These are phyloP conservation scores for Cyprinodon tularosa DNA, from an alignment of 2,113 vertebrate species.

Conservation along the genomic window DNA sequence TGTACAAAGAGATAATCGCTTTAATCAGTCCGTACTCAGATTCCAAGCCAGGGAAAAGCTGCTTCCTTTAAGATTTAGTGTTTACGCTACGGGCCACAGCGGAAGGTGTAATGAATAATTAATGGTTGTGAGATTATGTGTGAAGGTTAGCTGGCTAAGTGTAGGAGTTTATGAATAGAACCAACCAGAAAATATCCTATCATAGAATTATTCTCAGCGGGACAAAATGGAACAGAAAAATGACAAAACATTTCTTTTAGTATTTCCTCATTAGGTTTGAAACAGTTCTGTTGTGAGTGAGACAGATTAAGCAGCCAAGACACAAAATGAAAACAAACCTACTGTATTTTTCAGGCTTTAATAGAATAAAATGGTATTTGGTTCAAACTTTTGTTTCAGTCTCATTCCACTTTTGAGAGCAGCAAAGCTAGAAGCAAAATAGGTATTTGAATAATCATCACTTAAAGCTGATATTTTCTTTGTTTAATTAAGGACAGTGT, in stretches of 20 bases:
- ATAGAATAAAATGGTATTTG: background rate
- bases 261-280: conserved; percentile 12
- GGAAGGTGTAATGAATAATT: conserved; percentile 58
- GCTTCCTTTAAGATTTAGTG: conserved; percentile 38
- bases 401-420: conserved; percentile 21
- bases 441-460: background rate
- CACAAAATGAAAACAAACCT: conserved; percentile 8
- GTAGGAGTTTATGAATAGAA: conserved; percentile 30
- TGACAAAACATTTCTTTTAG: background rate
- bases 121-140: conserved; percentile 45
- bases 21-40: conserved; percentile 4
- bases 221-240: background rate
- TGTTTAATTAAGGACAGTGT: background rate
- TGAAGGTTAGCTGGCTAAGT: conserved; percentile 48
- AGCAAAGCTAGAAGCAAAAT: background rate
- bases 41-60: conserved; percentile 27
- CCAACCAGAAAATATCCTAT: conserved; percentile 25
- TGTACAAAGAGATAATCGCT: conserved; percentile 9
- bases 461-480: background rate
- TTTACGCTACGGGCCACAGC: conserved; percentile 43
- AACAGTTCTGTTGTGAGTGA: conserved; percentile 20
- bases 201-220: conserved; percentile 47
- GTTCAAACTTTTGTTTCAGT: background rate
- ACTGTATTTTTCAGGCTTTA: background rate
- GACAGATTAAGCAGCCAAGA: background rate